Conservation (phyloP, 2,113 vertebrate species). For the Oryzias woworae region DNA sequence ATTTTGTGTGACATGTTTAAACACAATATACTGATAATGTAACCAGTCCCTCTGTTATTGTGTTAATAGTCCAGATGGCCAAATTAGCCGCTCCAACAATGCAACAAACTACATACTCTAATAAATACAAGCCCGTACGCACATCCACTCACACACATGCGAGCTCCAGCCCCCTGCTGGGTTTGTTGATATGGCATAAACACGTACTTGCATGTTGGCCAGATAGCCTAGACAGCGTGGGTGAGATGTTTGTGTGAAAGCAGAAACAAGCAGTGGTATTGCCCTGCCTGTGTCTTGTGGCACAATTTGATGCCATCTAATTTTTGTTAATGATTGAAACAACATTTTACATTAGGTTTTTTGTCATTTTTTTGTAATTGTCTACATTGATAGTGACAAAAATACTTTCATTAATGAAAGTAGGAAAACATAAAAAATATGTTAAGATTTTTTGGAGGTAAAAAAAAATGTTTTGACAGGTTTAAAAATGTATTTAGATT, state of each 20-base stretch:
- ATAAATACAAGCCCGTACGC: constrained; percentile 30
- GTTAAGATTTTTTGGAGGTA: no score
- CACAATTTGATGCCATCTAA: constrained; percentile 16
- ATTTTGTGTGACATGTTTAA: constrained; percentile 24
- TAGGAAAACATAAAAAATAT: no score
- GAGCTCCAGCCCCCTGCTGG: constrained; percentile 56
- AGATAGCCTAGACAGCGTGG: constrained; percentile 21
- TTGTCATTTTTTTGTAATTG: no score
- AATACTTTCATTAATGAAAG: neutral
- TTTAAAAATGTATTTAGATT: no score
- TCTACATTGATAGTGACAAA: neutral
- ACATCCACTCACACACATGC: constrained; percentile 18
- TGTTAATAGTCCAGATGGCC: constrained; percentile 74
- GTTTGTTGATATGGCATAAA: constrained; percentile 56
- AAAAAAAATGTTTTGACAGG: no score
- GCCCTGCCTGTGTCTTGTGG: constrained; percentile 11
- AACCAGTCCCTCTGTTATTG: constrained; percentile 66
- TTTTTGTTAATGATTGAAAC: neutral
- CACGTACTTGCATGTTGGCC: constrained; percentile 57
- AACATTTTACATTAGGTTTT: neutral
- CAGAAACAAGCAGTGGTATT: constrained; percentile 18
- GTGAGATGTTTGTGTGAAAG: constrained; percentile 23
- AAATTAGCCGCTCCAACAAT: constrained; percentile 78
- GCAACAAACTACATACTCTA: constrained; percentile 72
- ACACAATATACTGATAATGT: constrained; percentile 48